Base-by-base conservation (phyloP, 2,113 vertebrate species). In the Castor canadensis region DNA sequence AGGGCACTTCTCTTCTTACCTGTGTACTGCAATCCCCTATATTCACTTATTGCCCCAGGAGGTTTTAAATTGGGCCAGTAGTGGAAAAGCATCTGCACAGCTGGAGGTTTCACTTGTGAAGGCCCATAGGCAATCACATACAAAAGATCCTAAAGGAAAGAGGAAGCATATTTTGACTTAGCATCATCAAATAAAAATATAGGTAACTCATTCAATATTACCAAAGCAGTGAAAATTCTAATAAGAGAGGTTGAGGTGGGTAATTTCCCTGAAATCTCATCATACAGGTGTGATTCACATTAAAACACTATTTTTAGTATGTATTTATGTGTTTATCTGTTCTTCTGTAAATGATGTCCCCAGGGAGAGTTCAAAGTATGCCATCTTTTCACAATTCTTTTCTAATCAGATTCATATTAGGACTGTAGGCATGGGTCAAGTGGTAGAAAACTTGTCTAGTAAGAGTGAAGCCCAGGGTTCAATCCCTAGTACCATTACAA, bases 1-100 rank as follows among this genome's bases (percentile, higher is more conserved):
- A 4, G 81, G 47, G 49, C 79, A 43, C 5, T 89, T 79, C 20
- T 87, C 62, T 28, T 96, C 98, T 98, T 97, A 99, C 99, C 99
- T 98, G 99, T 99, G 98, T 99, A 99, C 97, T 99, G 99, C 75
- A 99, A 98, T 89, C 99, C 99, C 98, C 99, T 98, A 98, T 99
- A 99, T 98, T 99, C 99, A 97, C 99, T 99, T 98, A 99, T 99
- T 93, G 99, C 99, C 95, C 99, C 99, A 6, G 99, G 99, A 43
- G 99, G 99, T 96, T 99, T 99, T 94, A 99, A 98, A 98, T 99
- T 99, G 87, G 99, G 99, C 99, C 99, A 99, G 86, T 99, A 99
- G 97, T 99, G 99, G 98, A 99, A 99, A 54, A 99, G 98, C 99
- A 99, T 99, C 98, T 99, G 99, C 77, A 99, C 99, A 10, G 99